Percentiles rank a stretch among this genome's conserved stretches.
phyloP scores from a whole-genome alignment of 2,888 invertebrate species.

The Lithophane socia region DNA sequence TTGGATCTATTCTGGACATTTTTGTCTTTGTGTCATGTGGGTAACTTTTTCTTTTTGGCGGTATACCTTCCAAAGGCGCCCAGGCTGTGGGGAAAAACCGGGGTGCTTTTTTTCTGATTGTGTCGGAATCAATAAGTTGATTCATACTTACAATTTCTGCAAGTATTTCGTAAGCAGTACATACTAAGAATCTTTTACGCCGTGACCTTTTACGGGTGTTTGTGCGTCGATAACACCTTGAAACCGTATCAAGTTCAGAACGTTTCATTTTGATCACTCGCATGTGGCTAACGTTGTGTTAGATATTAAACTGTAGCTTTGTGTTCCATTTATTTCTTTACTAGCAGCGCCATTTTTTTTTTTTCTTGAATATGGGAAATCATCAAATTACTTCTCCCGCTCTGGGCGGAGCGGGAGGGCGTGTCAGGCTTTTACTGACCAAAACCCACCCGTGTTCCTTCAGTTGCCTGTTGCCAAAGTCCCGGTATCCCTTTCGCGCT shows the following conservation, averaged over 20 bases:
- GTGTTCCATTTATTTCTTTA: not conserved
- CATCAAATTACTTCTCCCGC: too few species aligned
- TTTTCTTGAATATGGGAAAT: too few species aligned
- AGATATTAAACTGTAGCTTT: not conserved
- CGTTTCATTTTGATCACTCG: constrained; percentile 16
- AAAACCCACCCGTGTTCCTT: too few species aligned
- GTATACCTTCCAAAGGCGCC: too few species aligned
- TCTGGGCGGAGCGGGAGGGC: too few species aligned
- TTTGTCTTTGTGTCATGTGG: not conserved
- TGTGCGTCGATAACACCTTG: constrained; percentile 47
- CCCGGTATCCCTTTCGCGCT: too few species aligned
- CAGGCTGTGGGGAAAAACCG: too few species aligned
- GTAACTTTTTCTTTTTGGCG: too few species aligned
- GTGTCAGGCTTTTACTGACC: too few species aligned
- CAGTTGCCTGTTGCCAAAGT: too few species aligned
- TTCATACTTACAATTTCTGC: not conserved
- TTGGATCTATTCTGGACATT: too few species aligned
- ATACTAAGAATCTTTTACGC: constrained; percentile 19
- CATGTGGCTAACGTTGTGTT: not conserved
- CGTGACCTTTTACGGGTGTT: constrained; percentile 49
- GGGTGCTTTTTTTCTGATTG: not conserved
- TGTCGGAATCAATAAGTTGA: not conserved
- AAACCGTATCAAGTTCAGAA: constrained; percentile 47
- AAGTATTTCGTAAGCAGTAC: constrained; percentile 5
- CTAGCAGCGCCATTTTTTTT: too few species aligned